Evolutionary conservation across 2,888 invertebrate genomes (phyloP), one percentile per base, ranked within the genome.

Genomic region (Nudaria mundana): DNA sequence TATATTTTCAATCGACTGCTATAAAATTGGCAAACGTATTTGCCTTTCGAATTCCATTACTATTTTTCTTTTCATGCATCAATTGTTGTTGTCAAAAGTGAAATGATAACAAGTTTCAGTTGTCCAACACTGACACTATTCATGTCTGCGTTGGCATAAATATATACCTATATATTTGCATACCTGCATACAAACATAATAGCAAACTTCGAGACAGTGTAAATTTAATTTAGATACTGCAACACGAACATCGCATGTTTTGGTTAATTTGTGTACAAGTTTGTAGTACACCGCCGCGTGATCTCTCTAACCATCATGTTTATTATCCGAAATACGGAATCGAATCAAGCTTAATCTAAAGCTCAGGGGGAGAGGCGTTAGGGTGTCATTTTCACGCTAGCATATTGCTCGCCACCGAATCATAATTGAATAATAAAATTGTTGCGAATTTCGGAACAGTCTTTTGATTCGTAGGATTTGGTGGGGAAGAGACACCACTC

Each of bases 361-460:
- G 63, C 52, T 68, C 57, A 52, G 61, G 47, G 63, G 53, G 58
- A 36, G 49, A 44, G 48, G 44, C 38, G 49, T 47, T 14, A 42
- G 64, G 74, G 79, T 81, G 75, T 78, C 81, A 76, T 78, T 78
- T 79, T 78, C 77, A 74, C 76, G 76, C 71, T 55, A 70, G 56
- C 75, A 72, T 76, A 76, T 76, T 75, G 73, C 71, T 64, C 72
- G 71, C 65, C 69, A 71, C 64, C 63, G 70, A 63, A 63, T 61
- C 63, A 63, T 78, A 80, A 82, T 83, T 79, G 75, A 79, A 79
- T 83, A 76, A 79, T 76, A 76, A 76, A 81, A 81, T 76, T 73
- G 74, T 71, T 55, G 66, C 68, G 65, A 71, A 74, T 76, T 79
- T 76, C 52, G 66, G 60, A 50, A 43, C 54, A 56, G 63, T 66